A percentile compares a stretch with the other conserved stretches of the same genome.
Conservation (phyloP, 2,888 invertebrate genomes). For the Alcis repandata region DNA sequence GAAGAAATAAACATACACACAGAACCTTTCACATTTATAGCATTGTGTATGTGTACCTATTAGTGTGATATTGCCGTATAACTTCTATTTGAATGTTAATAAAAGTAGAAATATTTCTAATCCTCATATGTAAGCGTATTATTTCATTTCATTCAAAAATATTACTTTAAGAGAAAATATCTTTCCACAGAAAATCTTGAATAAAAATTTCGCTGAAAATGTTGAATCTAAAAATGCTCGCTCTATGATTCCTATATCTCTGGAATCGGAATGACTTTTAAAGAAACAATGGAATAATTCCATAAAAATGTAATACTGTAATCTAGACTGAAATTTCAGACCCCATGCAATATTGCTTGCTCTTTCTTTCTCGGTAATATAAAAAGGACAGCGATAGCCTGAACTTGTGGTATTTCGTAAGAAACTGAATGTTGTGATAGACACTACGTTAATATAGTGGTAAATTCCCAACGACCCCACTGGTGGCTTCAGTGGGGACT, state of each 20-base stretch:
- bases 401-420: constrained; percentile 45
- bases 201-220: constrained; percentile 3
- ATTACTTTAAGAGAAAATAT: constrained; percentile 1
- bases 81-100: too few species aligned
- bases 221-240: constrained; percentile 1
- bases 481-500: too few species aligned
- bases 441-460: constrained; percentile 47
- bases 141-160: neutral
- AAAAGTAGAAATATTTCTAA: too few species aligned
- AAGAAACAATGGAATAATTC: neutral
- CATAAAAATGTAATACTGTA: neutral
- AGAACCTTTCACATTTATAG: too few species aligned
- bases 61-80: too few species aligned
- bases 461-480: too few species aligned
- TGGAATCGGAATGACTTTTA: neutral
- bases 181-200: neutral
- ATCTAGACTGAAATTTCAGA: constrained; percentile 11
- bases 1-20: too few species aligned
- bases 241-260: constrained; percentile 2
- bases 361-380: constrained; percentile 35
- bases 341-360: constrained; percentile 30
- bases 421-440: constrained; percentile 86
- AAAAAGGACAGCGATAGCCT: constrained; percentile 38
- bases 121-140: neutral
- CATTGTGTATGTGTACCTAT: too few species aligned